These are phyloP conservation scores for Lasioglossum malachurum DNA, from an alignment of 2,888 invertebrate species.

Conservation along the genomic window DNA sequence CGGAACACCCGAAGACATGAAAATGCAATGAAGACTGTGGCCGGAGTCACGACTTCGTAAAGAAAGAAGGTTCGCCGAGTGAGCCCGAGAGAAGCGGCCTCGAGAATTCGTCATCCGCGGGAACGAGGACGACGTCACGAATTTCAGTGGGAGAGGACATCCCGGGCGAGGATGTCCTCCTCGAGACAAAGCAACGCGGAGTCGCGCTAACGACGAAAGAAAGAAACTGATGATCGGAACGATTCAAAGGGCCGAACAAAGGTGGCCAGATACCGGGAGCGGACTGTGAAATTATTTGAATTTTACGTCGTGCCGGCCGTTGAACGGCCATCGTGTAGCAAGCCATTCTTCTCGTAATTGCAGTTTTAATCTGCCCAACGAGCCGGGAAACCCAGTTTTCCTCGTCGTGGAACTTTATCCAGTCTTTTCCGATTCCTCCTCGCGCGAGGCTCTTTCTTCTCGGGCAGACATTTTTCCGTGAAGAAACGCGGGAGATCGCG, in stretches of 20 bases:
- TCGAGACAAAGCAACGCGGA: conserved; percentile 5
- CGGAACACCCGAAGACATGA: conserved; percentile 49
- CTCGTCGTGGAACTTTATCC: conserved; percentile 22
- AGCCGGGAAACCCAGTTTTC: conserved; percentile 70
- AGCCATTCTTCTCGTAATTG: conserved; percentile 79
- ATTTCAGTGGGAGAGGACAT: conserved; percentile 31
- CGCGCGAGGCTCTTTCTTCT: conserved; percentile 21
- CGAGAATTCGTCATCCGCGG: conserved; percentile 57
- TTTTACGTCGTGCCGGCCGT: conserved; percentile 70
- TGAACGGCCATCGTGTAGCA: conserved; percentile 75
- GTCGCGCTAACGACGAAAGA: conserved; percentile 23
- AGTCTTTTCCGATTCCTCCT: background rate
- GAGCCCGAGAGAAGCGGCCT: conserved; percentile 34
- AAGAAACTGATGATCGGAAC: conserved; percentile 21
- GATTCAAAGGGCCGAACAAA: conserved; percentile 35
- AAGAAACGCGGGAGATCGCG: conserved; percentile 22
- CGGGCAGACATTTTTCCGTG: conserved; percentile 30
- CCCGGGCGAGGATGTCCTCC: background rate
- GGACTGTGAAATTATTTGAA: conserved; percentile 76
- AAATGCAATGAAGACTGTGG: conserved; percentile 60
- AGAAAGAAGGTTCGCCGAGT: conserved; percentile 4
- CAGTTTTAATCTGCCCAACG: conserved; percentile 79
- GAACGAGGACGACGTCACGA: conserved; percentile 22
- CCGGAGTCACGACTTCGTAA: conserved; percentile 16
- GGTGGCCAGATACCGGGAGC: conserved; percentile 33